Evolutionary conservation across 2,888 invertebrate genomes (phyloP), one percentile per base, ranked within the genome.

Genomic region (Chymomyza caudatula): DNA sequence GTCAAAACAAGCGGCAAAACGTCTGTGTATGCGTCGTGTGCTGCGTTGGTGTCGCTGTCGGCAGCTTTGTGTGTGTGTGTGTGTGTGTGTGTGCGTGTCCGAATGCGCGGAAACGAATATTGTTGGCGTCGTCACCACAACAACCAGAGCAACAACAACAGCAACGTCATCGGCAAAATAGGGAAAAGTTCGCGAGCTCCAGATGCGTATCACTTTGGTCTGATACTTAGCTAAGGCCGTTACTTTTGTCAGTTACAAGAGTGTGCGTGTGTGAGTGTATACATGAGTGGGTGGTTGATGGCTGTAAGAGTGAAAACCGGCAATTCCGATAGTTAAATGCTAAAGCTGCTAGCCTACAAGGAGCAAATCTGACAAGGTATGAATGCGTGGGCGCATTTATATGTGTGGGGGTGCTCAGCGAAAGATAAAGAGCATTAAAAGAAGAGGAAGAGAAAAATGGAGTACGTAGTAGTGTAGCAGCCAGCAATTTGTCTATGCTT

Each of bases 1-100:
- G 69, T 78, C 53, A 57, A 65, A 59, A 57, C 37, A 47, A 67
- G 71, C 79, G 64, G 71, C 82, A 78, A 76, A 72, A 78, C 79
- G 77, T 65, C 75, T 77, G 80, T 82, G 85, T 73, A 71, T 85
- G 82, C 79, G 86, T 78, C 63, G 67, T 58, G 23, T 59, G 60
- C 37, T 55, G 58, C 22, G 53, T 54, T 55, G 25, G 52, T 52
- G 57, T 43, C 43, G 23, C 55, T 44, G 44, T 43, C 43, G 57
- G 13, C n/a, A 11, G n/a, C 20, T 29, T 8, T 25, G 15, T 37
- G 43, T 53, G 52, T 20, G 52, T 60, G 13, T 51, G 42, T 51
- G 51, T 49, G 0, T 17, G 59, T 51, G 51, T 29, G 44, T 23
- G 49, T 60, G 42, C 11, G 37, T 60, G 20, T 49, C 19, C 19